Evolutionary conservation across 2,797 vertebrate species (phyloP).

Genomic region (Euphonia xanthogaster): DNA sequence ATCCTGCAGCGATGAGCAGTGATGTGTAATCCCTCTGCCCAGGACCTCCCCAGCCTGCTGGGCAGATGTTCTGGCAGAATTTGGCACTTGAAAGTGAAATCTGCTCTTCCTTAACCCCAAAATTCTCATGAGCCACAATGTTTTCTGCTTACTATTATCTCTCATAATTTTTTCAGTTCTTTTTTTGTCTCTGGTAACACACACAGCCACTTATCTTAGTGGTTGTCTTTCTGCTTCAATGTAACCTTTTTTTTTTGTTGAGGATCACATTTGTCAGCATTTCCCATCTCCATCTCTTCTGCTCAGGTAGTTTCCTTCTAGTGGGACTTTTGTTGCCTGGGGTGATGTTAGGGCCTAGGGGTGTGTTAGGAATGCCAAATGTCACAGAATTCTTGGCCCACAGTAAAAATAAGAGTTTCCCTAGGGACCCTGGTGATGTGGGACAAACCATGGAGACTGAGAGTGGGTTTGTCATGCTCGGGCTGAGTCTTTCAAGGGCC

Average conservation of each 20-base stretch:
- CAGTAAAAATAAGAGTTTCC: neutral
- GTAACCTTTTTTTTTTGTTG: neutral
- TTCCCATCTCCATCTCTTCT: neutral
- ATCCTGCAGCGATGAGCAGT: neutral
- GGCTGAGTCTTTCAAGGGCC: neutral
- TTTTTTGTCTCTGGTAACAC: neutral
- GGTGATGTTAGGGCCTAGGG: neutral
- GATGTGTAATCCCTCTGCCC: neutral
- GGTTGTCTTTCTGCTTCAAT: neutral
- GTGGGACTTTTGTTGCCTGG: neutral
- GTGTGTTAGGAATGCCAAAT: neutral
- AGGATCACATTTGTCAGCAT: neutral
- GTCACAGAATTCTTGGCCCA: neutral
- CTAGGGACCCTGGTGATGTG: neutral
- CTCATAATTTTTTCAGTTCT: neutral
- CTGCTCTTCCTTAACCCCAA: neutral
- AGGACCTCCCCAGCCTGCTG: neutral
- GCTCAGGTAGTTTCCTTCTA: neutral
- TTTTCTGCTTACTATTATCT: neutral
- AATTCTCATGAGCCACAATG: neutral
- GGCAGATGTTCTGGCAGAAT: neutral
- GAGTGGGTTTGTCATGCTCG: neutral
- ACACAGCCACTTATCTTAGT: neutral
- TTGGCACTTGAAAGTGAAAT: neutral
- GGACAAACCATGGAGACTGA: neutral